A percentile compares a stretch with the other conserved stretches of the same genome.
phyloP scores from a whole-genome alignment of 2,797 vertebrate species.

The Anableps anableps region DNA sequence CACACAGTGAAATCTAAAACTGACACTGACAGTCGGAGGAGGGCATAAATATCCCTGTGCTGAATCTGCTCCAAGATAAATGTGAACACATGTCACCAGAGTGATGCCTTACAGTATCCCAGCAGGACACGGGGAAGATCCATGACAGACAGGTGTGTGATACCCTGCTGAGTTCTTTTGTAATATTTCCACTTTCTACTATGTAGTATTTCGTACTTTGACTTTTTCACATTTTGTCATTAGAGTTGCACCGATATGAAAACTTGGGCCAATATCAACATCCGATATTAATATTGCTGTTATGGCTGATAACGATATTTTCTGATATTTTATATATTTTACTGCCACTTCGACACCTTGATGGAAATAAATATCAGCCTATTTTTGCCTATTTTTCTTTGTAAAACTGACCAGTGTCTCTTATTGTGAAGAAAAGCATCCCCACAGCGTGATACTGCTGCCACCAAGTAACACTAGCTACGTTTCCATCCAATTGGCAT shows the following conservation, averaged over 20 bases:
- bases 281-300: not conserved
- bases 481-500: not conserved
- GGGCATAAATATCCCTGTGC: constrained; percentile 74
- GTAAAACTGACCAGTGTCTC: too few species aligned
- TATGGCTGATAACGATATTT: too few species aligned
- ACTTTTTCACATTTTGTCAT: not conserved
- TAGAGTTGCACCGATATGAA: not conserved
- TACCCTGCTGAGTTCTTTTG: not conserved
- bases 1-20: constrained; percentile 77
- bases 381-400: too few species aligned
- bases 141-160: not conserved
- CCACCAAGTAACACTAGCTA: too few species aligned
- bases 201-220: not conserved
- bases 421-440: too few species aligned
- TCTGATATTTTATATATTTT: too few species aligned
- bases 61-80: constrained; percentile 77
- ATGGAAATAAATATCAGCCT: too few species aligned
- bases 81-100: constrained; percentile 71
- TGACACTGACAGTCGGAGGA: constrained; percentile 77
- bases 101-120: constrained; percentile 45
- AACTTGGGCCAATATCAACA: not conserved
- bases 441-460: too few species aligned
- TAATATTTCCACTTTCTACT: too few species aligned
- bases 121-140: constrained; percentile 25
- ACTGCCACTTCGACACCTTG: too few species aligned